Percentiles rank a stretch among this genome's conserved stretches.
Conservation (phyloP, 2,797 vertebrate species). For the Tachyglossus aculeatus region DNA sequence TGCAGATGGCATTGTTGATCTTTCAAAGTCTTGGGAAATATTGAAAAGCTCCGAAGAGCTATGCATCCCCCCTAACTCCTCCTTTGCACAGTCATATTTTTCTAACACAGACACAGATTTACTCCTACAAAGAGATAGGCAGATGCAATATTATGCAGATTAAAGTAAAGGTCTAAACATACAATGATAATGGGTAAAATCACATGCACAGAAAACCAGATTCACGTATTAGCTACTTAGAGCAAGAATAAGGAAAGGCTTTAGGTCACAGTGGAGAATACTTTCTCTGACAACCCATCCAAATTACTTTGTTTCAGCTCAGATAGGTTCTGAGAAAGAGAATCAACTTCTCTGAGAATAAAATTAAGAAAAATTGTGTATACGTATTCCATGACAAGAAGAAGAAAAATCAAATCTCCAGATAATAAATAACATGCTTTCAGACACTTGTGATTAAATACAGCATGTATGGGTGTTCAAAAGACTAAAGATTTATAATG, state of each 20-base stretch:
- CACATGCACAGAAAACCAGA: conserved; percentile 56
- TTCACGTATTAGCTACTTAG: conserved; percentile 72
- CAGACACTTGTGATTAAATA: conserved; percentile 5
- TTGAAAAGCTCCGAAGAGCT: conserved; percentile 13
- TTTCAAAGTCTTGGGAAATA: conserved; percentile 53
- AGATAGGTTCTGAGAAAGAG: conserved; percentile 52
- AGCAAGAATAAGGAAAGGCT: conserved; percentile 63
- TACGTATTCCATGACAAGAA: conserved; percentile 41
- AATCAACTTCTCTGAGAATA: conserved; percentile 59
- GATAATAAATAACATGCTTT: conserved; percentile 18
- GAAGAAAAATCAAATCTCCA: conserved; percentile 39
- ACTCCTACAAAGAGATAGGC: conserved; percentile 38
- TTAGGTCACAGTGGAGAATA: conserved; percentile 64
- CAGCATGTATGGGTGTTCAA: not conserved
- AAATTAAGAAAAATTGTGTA: conserved; percentile 54
- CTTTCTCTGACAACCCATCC: conserved; percentile 60
- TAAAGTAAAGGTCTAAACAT: conserved; percentile 70
- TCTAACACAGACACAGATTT: not conserved
- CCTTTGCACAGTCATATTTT: not conserved
- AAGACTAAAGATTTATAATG: not conserved
- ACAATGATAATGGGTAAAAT: conserved; percentile 61
- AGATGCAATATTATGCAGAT: conserved; percentile 68
- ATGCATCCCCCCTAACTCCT: not conserved
- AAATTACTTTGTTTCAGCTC: conserved; percentile 59
- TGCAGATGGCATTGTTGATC: conserved; percentile 76